These are phyloP conservation scores for Hapalemur alaotrensis DNA, from an alignment of 2,797 vertebrate genomes.

Conservation along the genomic window DNA sequence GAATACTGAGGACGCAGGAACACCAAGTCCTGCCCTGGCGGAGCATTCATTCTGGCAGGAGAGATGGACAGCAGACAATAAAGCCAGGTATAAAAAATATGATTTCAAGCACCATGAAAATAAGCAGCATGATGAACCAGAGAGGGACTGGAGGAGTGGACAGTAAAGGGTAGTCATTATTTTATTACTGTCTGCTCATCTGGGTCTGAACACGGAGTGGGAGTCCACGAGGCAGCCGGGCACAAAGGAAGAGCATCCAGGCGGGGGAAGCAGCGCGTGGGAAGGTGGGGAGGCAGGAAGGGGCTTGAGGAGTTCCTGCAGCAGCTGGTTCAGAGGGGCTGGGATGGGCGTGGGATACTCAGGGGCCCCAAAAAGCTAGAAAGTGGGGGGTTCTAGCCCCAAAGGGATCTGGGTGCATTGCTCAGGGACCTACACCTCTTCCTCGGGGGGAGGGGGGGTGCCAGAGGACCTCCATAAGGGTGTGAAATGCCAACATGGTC, in stretches of 20 bases:
- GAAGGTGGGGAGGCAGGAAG: background rate
- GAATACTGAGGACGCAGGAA: background rate
- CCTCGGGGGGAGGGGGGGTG: too few species aligned
- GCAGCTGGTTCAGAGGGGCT: background rate
- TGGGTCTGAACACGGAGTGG: background rate
- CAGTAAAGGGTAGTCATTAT: background rate
- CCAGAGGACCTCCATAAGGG: background rate
- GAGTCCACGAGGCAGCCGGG: background rate
- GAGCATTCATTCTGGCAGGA: background rate
- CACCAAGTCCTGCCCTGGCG: background rate
- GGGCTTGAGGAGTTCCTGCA: too few species aligned
- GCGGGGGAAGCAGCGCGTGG: accelerated
- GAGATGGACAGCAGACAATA: background rate
- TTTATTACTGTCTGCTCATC: background rate
- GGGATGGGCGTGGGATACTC: accelerated
- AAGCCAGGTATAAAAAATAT: background rate
- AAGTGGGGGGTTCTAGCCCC: too few species aligned
- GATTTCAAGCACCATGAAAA: background rate
- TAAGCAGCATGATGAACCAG: background rate
- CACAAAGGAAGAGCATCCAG: background rate
- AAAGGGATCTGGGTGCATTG: accelerated
- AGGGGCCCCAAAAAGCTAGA: background rate
- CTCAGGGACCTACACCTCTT: background rate
- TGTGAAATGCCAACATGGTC: background rate
- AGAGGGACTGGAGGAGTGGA: background rate